A percentile compares a stretch with the other conserved stretches of the same genome.
phyloP scores from a whole-genome alignment of 2,888 invertebrate genomes.

The Leptodirus hochenwartii region DNA sequence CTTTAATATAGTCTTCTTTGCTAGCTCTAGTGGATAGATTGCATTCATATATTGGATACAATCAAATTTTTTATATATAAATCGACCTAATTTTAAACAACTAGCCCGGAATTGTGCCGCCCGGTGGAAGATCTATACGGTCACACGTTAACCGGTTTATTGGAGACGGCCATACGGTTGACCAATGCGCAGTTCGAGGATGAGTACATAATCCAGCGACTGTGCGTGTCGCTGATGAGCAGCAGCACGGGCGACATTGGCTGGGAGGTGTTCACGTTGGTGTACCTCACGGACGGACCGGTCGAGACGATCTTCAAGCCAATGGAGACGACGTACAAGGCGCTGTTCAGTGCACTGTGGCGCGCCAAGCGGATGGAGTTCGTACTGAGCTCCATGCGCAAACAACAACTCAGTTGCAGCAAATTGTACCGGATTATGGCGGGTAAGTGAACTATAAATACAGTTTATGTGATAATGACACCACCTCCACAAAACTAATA shows the following conservation, averaged over 20 bases:
- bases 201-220: conserved; percentile 68
- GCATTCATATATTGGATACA: not conserved
- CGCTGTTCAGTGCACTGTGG: conserved; percentile 78
- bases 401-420: conserved; percentile 58
- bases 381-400: conserved; percentile 64
- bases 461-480: no score
- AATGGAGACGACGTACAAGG: conserved; percentile 58
- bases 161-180: conserved; percentile 72
- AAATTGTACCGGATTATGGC: conserved; percentile 50
- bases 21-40: no score
- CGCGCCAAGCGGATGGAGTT: conserved; percentile 79
- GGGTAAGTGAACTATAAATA: conserved; percentile 33
- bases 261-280: conserved; percentile 79
- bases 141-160: conserved; percentile 70
- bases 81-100: conserved; percentile 1
- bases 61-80: conserved; percentile 2
- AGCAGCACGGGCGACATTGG: conserved; percentile 51
- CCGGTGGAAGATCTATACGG: conserved; percentile 71
- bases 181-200: conserved; percentile 92
- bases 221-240: conserved; percentile 49
- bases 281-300: conserved; percentile 77
- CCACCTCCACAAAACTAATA: conserved; percentile 1
- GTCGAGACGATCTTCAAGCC: conserved; percentile 69
- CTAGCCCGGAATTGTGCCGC: conserved; percentile 72
- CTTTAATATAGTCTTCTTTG: no score